Evolutionary conservation across 2,888 invertebrate genomes (phyloP), one percentile per base, ranked within the genome.

Genomic region (Allygus modestus): DNA sequence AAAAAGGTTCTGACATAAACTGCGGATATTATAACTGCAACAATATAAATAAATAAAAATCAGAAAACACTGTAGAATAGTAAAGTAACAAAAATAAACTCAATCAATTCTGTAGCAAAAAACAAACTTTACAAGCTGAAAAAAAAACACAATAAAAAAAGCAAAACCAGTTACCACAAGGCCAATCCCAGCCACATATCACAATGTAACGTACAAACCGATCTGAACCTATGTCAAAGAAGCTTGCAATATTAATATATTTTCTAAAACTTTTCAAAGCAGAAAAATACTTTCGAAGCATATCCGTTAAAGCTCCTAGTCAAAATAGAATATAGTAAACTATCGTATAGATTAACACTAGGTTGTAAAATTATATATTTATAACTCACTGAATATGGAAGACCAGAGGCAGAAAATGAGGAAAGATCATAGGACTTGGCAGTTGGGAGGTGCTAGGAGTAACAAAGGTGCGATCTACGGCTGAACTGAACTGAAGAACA

Each of bases 211-310:
- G 1, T 77, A 46, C 41, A 11, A 41, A 71, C 15, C 7, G 69
- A 71, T 41, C 41, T 71, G 33, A 46, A 23, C 17, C 77, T 46
- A 77, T n/a, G 26, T 77, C 77, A 77, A 77, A 77, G 77, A 77
- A 77, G 77, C 77, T 46, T 28, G 77, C 77, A n/a, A 46, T 77
- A 46, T 77, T 77, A 77, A 77, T 77, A 77, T 77, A 77, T 77
- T 77, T 77, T 77, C 77, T 77, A 77, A 28, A 46, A n/a, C 7
- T n/a, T 23, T 46, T 77, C 9, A 73, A 77, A 77, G 77, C 77
- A 51, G 28, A 77, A 43, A 43, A 77, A 77, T 77, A 77, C 71
- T 41, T 71, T 20, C 4, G 12, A 33, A 41, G 71, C 71, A 71
- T 71, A n/a, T 41, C n/a, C n/a, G 17, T 41, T 4, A n/a, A n/a